Evolutionary conservation across 2,797 vertebrate species (phyloP).

Genomic region (Sparidentex hasta): DNA sequence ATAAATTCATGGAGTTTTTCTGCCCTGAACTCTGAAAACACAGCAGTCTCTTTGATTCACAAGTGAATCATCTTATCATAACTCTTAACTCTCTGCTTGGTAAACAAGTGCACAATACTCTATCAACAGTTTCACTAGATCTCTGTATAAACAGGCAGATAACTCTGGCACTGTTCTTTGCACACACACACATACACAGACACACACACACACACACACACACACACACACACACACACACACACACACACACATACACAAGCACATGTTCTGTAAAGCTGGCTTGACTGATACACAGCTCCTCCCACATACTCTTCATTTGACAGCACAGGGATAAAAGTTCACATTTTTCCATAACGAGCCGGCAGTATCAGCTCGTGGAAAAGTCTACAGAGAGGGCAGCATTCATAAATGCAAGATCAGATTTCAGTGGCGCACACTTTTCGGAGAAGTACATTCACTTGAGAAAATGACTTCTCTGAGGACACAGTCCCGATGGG

Average conservation of each 20-base stretch:
- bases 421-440: constrained; percentile 47
- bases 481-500: constrained; percentile 16
- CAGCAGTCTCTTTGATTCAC: constrained; percentile 24
- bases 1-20: not conserved
- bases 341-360: constrained; percentile 80
- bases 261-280: constrained; percentile 30
- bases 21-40: constrained; percentile 21
- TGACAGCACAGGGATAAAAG: constrained; percentile 71
- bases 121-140: constrained; percentile 24
- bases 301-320: constrained; percentile 64
- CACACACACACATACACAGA: constrained; percentile 25
- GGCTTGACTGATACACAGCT: constrained; percentile 51
- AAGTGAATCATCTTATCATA: constrained; percentile 21
- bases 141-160: constrained; percentile 53
- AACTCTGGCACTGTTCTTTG: constrained; percentile 28
- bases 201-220: constrained; percentile 27
- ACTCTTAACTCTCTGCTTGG: constrained; percentile 9
- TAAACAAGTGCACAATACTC: constrained; percentile 43
- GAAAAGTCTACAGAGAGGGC: constrained; percentile 67
- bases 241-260: constrained; percentile 27
- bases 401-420: constrained; percentile 63
- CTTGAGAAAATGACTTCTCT: constrained; percentile 26
- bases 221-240: constrained; percentile 16
- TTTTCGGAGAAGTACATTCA: constrained; percentile 24
- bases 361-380: constrained; percentile 58